Evolutionary conservation across 2,888 invertebrate genomes (phyloP), one percentile per base, ranked within the genome.

Genomic region (Leucoma salicis): DNA sequence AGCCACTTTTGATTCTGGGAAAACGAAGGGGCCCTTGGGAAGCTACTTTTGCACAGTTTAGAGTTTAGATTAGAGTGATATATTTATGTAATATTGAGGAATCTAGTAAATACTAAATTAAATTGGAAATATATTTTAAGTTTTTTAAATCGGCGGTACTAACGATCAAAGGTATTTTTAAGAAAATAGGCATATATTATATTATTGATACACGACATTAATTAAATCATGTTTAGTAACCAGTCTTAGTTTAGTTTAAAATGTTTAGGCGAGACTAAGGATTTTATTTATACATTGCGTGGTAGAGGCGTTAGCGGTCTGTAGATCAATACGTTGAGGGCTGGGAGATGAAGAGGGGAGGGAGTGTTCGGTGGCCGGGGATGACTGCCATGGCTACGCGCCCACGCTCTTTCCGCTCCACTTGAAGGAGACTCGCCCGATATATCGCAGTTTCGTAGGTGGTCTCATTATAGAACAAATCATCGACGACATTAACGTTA

Each of bases 321-420:
- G 70, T 70, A 72, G 77, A 81, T 81, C 82, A 79, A 81, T 82
- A 82, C 66, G 56, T 38, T 45, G 61, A 46, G 49, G 60, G 50
- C 46, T 43, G 55, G 46, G 56, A 59, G 49, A 36, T 27, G 35
- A 29, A 15, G 52, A 14, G 51, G 49, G 61, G 51, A 35, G 48
- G 44, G 41, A 47, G 49, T 15, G 44, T 57, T 38, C 49, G 55
- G 45, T 43, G 63, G 50, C 42, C 57, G 56, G 49, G 64, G 62
- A 56, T 56, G 68, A 84, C 74, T 70, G 46, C 76, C 82, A 87
- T 85, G 80, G 74, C 63, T 56, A 88, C 89, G 63, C 88, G 77
- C 89, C 89, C 76, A 88, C 88, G 84, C 81, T 72, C 71, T 68
- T 71, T 66, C 71, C 69, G 68, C 68, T 63, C 68, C 66, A 71